A percentile compares a stretch with the other conserved stretches of the same genome.
Conservation (phyloP, 2,888 invertebrate genomes). For the Hipparchia semele region DNA sequence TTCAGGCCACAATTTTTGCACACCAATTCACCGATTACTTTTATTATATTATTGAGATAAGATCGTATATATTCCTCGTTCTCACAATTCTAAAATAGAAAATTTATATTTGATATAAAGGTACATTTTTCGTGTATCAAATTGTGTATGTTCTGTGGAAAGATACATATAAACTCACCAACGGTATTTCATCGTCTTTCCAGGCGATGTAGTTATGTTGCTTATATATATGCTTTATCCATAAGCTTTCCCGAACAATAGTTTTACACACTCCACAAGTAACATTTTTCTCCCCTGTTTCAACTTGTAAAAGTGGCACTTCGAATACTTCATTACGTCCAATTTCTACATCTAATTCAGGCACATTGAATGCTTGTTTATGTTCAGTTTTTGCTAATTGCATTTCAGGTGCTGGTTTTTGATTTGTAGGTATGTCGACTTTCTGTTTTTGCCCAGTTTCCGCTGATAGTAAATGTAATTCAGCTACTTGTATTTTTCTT, state of each 20-base stretch:
- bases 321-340: neutral
- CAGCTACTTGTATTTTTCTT: neutral
- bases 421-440: neutral
- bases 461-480: neutral
- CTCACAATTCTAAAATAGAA: slow-evolving; percentile 41
- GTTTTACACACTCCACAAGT: slow-evolving; percentile 44
- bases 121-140: neutral
- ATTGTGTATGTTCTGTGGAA: neutral
- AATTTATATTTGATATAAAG: neutral
- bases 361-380: neutral
- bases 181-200: slow-evolving; percentile 45
- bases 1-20: slow-evolving; percentile 49
- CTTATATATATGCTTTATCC: slow-evolving; percentile 52
- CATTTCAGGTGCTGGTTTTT: neutral
- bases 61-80: slow-evolving; percentile 46
- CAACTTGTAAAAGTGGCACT: neutral
- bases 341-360: neutral
- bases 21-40: slow-evolving; percentile 44
- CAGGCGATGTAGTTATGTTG: slow-evolving; percentile 56
- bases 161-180: slow-evolving; percentile 46
- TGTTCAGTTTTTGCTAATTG: neutral
- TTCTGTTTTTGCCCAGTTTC: neutral
- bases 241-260: slow-evolving; percentile 34
- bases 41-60: slow-evolving; percentile 48
- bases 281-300: neutral